Base-by-base conservation (phyloP, 2,113 vertebrate genomes). In the Oxyura jamaicensis region DNA sequence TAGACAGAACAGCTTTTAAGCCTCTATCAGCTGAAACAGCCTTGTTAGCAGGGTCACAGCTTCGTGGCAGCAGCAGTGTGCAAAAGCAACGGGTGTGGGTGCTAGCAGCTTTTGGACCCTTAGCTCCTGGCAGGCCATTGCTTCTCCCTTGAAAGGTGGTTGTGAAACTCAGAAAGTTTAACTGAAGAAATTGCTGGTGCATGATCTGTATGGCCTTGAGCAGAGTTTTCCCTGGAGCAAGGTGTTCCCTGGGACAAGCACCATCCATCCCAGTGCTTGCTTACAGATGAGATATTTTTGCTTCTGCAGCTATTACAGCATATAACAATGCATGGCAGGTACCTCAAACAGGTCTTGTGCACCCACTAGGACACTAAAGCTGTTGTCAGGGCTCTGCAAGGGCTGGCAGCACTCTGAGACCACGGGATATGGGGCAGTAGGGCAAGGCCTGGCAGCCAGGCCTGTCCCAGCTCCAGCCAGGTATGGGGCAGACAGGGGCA, bases 21-120 rank as follows among this genome's bases (percentile, higher is more conserved):
- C 21, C 19, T 25, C 21, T 81, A 13, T 21, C 56, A 42, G 12
- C 33, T 58, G 36, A 76, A 66, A 26, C 0, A 1, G 35, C 10
- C 33, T 67, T 62, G 11, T 52, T 55, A 16, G 11, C 52, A 29
- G 7, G 10, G 5, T 8, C 21, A 36, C 3, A 7, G 33, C 25
- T 44, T 50, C 1, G 1, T 18, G 23, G 18, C 41, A 69, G 17
- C 20, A 15, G 19, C 52, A 67, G 4, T 0, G 1, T 8, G 12
- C 17, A 23, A 23, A 35, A 63, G 4, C 6, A 56, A 56, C 28
- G 10, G 2, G 11, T 31, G 52, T 17, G 20, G 7, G 29, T 62
- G 4, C 48, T 48, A 18, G 20, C 21, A 46, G 10, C 35, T 75
- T 26, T 56, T 5, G 26, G 50, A 13, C 33, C 6, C n/a, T 69